Evolutionary conservation across 2,888 invertebrate species (phyloP).

Genomic region (Rhamnusium bicolor): DNA sequence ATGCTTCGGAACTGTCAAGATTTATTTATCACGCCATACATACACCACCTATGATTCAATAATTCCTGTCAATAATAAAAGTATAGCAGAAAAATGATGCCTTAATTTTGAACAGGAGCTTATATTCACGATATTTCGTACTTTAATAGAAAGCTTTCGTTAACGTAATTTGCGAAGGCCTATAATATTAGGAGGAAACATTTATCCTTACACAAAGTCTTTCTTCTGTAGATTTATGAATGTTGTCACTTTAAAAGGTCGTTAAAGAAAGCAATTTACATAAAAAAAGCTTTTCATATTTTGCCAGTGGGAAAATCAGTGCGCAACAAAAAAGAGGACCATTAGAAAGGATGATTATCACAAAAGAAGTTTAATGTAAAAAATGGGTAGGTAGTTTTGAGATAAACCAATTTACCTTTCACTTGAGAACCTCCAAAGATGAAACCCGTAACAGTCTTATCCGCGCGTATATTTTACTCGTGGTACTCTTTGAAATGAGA

Average conservation of each 20-base stretch:
- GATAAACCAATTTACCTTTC: slow-evolving; percentile 4
- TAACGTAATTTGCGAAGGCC: not conserved
- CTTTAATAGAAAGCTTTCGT: too few relatives aligned
- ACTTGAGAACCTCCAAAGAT: not conserved
- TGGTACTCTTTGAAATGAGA: not conserved
- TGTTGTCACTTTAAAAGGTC: slow-evolving; percentile 21
- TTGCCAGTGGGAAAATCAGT: not conserved
- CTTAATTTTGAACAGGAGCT: too few relatives aligned
- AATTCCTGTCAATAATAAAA: too few relatives aligned
- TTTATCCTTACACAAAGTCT: not conserved
- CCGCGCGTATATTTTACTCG: not conserved
- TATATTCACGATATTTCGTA: too few relatives aligned
- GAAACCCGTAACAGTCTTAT: not conserved
- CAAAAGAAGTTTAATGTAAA: slow-evolving; percentile 18
- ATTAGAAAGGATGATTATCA: slow-evolving; percentile 1
- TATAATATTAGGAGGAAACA: not conserved
- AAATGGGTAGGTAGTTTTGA: slow-evolving; percentile 10
- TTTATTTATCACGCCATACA: too few relatives aligned
- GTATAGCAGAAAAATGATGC: too few relatives aligned
- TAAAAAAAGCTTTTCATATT: slow-evolving; percentile 3
- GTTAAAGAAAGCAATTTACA: slow-evolving; percentile 16
- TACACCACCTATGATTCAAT: too few relatives aligned
- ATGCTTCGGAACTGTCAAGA: too few relatives aligned
- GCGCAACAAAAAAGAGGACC: slow-evolving; percentile 2
- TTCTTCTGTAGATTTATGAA: slow-evolving; percentile 11